A percentile compares a stretch with the other conserved stretches of the same genome.
phyloP scores from a whole-genome alignment of 2,113 vertebrate species.

The Romanogobio albipinnatus region DNA sequence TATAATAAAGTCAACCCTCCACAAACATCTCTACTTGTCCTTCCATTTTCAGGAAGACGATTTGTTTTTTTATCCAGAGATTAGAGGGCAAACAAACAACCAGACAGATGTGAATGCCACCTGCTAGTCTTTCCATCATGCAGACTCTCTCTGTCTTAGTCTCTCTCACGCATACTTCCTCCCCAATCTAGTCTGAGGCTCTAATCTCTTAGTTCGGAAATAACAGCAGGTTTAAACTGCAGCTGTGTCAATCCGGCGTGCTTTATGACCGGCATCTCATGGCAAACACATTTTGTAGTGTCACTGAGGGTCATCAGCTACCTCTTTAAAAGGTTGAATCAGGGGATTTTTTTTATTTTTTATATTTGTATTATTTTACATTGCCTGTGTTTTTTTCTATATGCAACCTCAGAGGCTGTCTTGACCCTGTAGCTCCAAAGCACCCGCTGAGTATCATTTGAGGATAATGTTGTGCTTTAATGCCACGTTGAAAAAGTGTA shows the following conservation, averaged over 20 bases:
- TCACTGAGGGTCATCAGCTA: constrained; percentile 53
- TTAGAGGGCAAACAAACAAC: constrained; percentile 79
- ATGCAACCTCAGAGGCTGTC: background rate
- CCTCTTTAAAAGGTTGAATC: constrained; percentile 53
- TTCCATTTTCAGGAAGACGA: constrained; percentile 60
- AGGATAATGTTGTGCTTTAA: constrained; percentile 31
- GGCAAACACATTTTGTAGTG: constrained; percentile 10
- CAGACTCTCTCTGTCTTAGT: constrained; percentile 33
- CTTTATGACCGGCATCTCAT: constrained; percentile 64
- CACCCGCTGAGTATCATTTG: constrained; percentile 21
- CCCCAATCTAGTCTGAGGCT: constrained; percentile 83
- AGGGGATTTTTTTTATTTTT: background rate
- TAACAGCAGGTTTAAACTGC: constrained; percentile 80
- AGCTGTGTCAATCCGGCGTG: constrained; percentile 77
- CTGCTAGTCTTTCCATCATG: constrained; percentile 74
- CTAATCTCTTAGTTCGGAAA: constrained; percentile 87
- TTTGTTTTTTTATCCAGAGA: constrained; percentile 68
- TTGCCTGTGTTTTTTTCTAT: background rate
- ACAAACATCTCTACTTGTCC: constrained; percentile 65
- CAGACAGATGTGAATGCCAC: constrained; percentile 77
- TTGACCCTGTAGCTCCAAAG: background rate
- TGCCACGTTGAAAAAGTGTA: constrained; percentile 31
- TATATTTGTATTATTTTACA: constrained; percentile 7
- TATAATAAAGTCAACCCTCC: constrained; percentile 68
- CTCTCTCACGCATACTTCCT: constrained; percentile 79